phyloP scores from a whole-genome alignment of 2,888 invertebrate genomes.

The Drosophila nr. fundita region DNA sequence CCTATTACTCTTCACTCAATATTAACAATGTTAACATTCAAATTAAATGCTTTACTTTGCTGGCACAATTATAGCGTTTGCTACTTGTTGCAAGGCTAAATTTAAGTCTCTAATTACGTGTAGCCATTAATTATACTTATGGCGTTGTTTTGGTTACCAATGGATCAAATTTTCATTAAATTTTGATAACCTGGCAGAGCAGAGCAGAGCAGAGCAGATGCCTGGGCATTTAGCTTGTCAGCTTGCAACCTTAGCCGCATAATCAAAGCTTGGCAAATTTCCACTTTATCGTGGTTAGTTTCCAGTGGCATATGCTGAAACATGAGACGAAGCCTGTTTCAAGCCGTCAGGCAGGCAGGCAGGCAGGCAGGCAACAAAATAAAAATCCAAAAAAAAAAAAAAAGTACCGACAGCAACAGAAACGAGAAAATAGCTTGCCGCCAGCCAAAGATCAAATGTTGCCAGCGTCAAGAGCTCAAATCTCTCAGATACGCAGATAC shows the following conservation, averaged over 20 bases:
- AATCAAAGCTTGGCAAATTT: constrained; percentile 39
- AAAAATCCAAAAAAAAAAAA: neutral
- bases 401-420: constrained; percentile 14
- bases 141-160: constrained; percentile 4
- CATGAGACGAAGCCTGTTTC: constrained; percentile 59
- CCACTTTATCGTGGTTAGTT: constrained; percentile 45
- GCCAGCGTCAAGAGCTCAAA: constrained; percentile 53
- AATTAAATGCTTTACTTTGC: neutral
- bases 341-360: neutral
- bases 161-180: constrained; percentile 21
- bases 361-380: constrained; percentile 14
- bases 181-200: constrained; percentile 4
- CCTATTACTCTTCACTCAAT: neutral
- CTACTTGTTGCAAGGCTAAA: constrained; percentile 14
- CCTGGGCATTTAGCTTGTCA: constrained; percentile 6
- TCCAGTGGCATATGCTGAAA: constrained; percentile 64
- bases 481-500: constrained; percentile 73
- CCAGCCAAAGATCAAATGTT: constrained; percentile 76
- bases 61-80: neutral
- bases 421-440: constrained; percentile 66
- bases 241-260: constrained; percentile 19
- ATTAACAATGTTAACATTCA: neutral
- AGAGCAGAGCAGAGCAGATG: neutral
- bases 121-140: constrained; percentile 54
- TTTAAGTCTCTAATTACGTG: constrained; percentile 30